phyloP scores from a whole-genome alignment of 2,113 vertebrate species.

The Todiramphus saurophagus region DNA sequence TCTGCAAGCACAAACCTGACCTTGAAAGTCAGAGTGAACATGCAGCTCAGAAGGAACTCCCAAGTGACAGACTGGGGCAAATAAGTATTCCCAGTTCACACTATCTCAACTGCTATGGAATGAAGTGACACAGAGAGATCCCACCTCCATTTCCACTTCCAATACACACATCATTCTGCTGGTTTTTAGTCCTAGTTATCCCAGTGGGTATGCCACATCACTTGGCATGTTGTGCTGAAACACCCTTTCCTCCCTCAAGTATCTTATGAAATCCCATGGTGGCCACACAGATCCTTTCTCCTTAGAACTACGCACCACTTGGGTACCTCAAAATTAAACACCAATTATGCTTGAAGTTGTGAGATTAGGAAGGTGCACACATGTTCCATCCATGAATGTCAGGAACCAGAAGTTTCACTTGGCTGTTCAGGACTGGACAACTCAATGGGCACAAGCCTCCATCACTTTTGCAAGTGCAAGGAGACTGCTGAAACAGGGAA shows the following conservation, averaged over 20 bases:
- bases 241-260: background rate
- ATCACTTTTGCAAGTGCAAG: background rate
- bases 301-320: background rate
- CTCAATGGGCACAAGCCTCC: background rate
- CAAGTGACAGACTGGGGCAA: background rate
- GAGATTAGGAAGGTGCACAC: background rate
- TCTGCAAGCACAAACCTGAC: background rate
- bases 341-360: background rate
- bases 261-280: background rate
- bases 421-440: background rate
- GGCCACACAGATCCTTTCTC: background rate
- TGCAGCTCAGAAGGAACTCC: constrained; percentile 8
- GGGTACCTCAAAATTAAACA: constrained; percentile 10
- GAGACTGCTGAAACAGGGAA: constrained; percentile 41
- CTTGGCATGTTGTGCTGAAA: background rate
- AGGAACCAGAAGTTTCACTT: background rate
- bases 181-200: background rate
- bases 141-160: background rate
- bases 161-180: background rate
- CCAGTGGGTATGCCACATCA: background rate
- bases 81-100: background rate
- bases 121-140: background rate
- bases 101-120: background rate
- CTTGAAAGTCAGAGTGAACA: background rate
- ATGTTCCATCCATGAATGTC: background rate